Percentiles rank a stretch among this genome's conserved stretches.
Evolutionary conservation across 2,888 invertebrate genomes (phyloP).

Genomic region (Lithosia quadra): DNA sequence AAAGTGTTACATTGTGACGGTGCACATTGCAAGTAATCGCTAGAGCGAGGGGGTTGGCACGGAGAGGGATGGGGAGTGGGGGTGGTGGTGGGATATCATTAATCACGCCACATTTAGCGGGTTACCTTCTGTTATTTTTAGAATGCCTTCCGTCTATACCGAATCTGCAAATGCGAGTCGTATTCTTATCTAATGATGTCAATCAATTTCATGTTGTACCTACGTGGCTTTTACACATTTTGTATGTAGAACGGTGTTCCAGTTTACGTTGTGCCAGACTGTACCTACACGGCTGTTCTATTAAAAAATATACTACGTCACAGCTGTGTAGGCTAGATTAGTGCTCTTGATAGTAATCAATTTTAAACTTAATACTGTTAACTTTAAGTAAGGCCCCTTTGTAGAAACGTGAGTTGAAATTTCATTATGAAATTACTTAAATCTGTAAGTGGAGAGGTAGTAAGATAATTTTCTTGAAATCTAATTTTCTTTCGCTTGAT

Average conservation of each 20-base stretch:
- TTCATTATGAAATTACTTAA: background rate
- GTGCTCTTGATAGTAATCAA: background rate
- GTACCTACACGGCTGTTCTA: background rate
- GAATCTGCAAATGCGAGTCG: slow-evolving; percentile 21
- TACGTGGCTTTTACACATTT: background rate
- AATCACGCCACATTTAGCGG: slow-evolving; percentile 28
- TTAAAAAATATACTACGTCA: background rate
- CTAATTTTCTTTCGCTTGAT: background rate
- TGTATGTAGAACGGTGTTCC: too few relatives aligned
- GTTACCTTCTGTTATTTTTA: slow-evolving; percentile 32
- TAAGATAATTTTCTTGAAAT: background rate
- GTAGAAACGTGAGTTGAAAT: background rate
- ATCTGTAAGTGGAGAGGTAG: background rate
- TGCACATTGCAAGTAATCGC: slow-evolving; percentile 28
- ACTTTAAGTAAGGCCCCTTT: slow-evolving; percentile 6
- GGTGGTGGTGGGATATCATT: slow-evolving; percentile 21
- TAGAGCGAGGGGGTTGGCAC: background rate
- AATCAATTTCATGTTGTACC: slow-evolving; percentile 2
- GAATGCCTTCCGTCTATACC: slow-evolving; percentile 17
- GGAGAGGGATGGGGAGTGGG: background rate
- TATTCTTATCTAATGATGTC: background rate
- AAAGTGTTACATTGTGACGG: slow-evolving; percentile 13
- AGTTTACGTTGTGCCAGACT: background rate
- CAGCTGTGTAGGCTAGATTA: background rate
- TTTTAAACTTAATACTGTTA: background rate